phyloP scores from a whole-genome alignment of 2,888 invertebrate genomes.

The Eucera pruinosa region DNA sequence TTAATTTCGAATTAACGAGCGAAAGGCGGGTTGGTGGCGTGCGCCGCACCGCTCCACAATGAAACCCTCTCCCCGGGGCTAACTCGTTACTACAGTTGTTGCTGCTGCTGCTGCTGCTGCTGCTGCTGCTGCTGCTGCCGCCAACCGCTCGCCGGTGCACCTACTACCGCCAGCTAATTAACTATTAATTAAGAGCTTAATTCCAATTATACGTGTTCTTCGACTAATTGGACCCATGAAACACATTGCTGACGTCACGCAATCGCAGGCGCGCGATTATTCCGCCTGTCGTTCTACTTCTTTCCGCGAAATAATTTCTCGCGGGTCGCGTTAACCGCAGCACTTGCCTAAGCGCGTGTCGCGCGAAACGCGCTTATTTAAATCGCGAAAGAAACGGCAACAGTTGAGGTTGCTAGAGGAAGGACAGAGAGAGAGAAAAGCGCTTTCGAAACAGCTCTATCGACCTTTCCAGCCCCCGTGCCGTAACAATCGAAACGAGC shows the following conservation, averaged over 20 bases:
- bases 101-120: conserved; percentile 62
- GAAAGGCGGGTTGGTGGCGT: conserved; percentile 54
- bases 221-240: conserved; percentile 81
- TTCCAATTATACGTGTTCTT: conserved; percentile 79
- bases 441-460: too few relatives aligned
- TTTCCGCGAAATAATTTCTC: conserved; percentile 30
- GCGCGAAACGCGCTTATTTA: too few relatives aligned
- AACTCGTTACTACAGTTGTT: conserved; percentile 70
- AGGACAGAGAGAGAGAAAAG: too few relatives aligned
- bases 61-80: conserved; percentile 68
- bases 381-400: background rate
- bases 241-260: conserved; percentile 68
- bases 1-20: conserved; percentile 79
- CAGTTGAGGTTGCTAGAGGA: too few relatives aligned
- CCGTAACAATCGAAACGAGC: too few relatives aligned
- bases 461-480: too few relatives aligned
- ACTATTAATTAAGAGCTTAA: conserved; percentile 81
- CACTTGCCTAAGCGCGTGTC: too few relatives aligned
- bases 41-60: conserved; percentile 69
- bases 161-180: conserved; percentile 77
- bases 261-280: conserved; percentile 45
- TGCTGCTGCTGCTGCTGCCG: conserved; percentile 58
- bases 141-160: conserved; percentile 45
- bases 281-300: conserved; percentile 15
- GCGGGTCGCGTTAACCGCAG: background rate